Evolutionary conservation across 2,113 vertebrate genomes (phyloP), one percentile per base, ranked within the genome.

Genomic region (Austrofundulus limnaeus): DNA sequence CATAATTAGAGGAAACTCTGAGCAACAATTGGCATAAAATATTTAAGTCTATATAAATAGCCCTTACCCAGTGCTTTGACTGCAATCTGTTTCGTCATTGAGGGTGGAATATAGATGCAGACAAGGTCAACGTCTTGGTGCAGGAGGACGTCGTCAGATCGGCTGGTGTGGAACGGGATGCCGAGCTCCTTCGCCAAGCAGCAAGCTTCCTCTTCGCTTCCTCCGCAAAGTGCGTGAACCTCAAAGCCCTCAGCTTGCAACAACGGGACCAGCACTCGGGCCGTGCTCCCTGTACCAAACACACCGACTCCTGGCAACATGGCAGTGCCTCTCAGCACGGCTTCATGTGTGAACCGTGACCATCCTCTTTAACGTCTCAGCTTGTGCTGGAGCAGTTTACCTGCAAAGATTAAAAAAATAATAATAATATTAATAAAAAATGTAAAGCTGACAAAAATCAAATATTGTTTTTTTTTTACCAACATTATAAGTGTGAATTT

Each of bases 291-390:
- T 0, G 96, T 97, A 78, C 97, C 97, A 87, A 99, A 99, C n/a
- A 99, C 95, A 10, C 97, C 97, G 15, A 99, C 96, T 58, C 97
- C 97, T 0, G 97, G 97, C 75, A 98, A 92, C 94, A 95, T 96
- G 90, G 75, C 86, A 60, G 54, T 24, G 80, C 70, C 66, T 46
- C 69, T 78, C 28, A 24, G 42, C 31, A 38, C 19, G 23, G 75
- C 39, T 34, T 83, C 64, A 87, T 20, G 53, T 61, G 28, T 51
- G 52, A 75, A 77, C 62, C 75, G 77, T 72, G 13, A 51, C 54
- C 67, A 60, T 28, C 61, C 50, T 78, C 61, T 61, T 56, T 6
- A 16, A 41, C 58, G 71, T 24, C 23, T 42, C 58, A 47, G 50
- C 6, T 24, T 52, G 37, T 11, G 12, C 13, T 42, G n/a, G 14